These are phyloP conservation scores for Halictus quadricinctus DNA, from an alignment of 2,888 invertebrate genomes.

Conservation along the genomic window DNA sequence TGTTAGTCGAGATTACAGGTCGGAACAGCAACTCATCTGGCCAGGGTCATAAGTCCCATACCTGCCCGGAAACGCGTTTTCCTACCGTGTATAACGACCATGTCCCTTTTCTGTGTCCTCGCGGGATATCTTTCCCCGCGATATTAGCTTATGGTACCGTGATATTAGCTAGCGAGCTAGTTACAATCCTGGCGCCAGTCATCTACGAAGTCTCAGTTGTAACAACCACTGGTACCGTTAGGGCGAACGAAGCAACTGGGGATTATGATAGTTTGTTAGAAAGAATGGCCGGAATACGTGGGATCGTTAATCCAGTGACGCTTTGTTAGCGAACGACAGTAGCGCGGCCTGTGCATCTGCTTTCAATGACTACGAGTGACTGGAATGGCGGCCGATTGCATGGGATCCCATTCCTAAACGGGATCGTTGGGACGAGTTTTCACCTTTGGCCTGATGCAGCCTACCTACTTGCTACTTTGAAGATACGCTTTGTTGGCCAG, in stretches of 20 bases:
- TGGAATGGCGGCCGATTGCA: not conserved
- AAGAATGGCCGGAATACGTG: constrained; percentile 27
- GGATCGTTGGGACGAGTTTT: constrained; percentile 3
- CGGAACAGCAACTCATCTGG: constrained; percentile 78
- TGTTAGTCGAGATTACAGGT: constrained; percentile 76
- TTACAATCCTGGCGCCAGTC: constrained; percentile 63
- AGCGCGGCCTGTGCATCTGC: not conserved
- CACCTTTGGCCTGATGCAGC: not conserved
- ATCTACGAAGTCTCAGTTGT: constrained; percentile 59
- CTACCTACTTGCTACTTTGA: not conserved
- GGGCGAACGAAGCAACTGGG: constrained; percentile 50
- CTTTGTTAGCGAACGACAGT: constrained; percentile 23
- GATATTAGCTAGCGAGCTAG: constrained; percentile 66
- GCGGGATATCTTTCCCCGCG: constrained; percentile 52
- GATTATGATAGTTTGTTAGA: constrained; percentile 41
- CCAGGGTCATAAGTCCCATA: constrained; percentile 76
- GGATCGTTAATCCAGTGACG: constrained; percentile 23
- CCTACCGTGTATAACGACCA: constrained; percentile 56
- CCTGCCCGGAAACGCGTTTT: constrained; percentile 78
- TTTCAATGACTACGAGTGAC: not conserved
- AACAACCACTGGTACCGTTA: constrained; percentile 60
- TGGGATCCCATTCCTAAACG: not conserved
- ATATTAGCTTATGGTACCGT: not conserved
- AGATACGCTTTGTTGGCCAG: not conserved
- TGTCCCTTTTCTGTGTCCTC: constrained; percentile 44